These are phyloP conservation scores for Takifugu rubripes DNA, from an alignment of 2,797 vertebrate genomes.

Conservation along the genomic window DNA sequence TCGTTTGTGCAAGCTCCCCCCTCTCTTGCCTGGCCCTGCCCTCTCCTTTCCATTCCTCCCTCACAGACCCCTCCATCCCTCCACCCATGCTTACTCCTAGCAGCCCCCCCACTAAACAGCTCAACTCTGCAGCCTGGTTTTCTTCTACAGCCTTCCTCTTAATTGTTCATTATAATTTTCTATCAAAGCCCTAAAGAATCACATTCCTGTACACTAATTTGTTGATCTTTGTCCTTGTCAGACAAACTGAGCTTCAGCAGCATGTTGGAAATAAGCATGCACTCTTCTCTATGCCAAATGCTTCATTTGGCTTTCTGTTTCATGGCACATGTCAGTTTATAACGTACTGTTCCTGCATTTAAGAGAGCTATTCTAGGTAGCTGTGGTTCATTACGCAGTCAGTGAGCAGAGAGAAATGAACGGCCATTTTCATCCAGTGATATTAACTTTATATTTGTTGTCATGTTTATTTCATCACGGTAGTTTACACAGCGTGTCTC, in stretches of 20 bases:
- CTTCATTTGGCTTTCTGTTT: constrained; percentile 29
- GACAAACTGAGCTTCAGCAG: constrained; percentile 41
- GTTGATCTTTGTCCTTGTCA: constrained; percentile 46
- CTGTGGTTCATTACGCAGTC: constrained; percentile 34
- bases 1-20: constrained; percentile 65
- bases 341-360: not conserved
- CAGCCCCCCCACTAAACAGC: constrained; percentile 24
- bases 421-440: constrained; percentile 21
- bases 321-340: constrained; percentile 6
- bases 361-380: constrained; percentile 6
- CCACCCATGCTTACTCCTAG: constrained; percentile 38
- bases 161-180: constrained; percentile 52
- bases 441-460: constrained; percentile 41
- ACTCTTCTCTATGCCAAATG: constrained; percentile 22
- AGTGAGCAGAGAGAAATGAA: constrained; percentile 60
- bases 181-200: constrained; percentile 38
- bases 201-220: constrained; percentile 55
- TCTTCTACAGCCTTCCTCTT: constrained; percentile 20
- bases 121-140: constrained; percentile 3
- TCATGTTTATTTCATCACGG: constrained; percentile 21
- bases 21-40: constrained; percentile 16
- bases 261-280: constrained; percentile 59
- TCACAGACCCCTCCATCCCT: constrained; percentile 31
- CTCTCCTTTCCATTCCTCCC: constrained; percentile 25
- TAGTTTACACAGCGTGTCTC: constrained; percentile 27